Percentiles rank a stretch among this genome's conserved stretches.
Conservation (phyloP, 2,113 vertebrate species). For the Phoenicopterus ruber region DNA sequence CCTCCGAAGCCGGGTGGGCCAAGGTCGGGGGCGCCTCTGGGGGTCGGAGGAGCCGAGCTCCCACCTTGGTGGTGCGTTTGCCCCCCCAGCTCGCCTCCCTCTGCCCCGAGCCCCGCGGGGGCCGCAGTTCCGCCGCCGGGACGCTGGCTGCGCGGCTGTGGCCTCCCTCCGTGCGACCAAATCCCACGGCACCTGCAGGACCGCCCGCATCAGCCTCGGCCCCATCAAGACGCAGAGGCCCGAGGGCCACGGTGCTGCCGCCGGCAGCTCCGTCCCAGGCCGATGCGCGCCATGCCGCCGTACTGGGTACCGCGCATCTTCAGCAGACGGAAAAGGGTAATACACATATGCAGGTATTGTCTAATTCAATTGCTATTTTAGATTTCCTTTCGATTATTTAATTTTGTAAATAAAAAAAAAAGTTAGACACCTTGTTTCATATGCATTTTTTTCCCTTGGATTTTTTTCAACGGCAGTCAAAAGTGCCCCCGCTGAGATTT, state of each 20-base stretch:
- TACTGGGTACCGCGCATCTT: rapidly evolving
- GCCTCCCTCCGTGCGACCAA: no score
- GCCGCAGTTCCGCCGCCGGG: rapidly evolving
- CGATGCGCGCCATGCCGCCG: rapidly evolving
- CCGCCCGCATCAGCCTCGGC: rapidly evolving
- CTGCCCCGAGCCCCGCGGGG: no score
- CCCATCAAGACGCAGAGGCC: rapidly evolving
- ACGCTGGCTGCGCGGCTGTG: rapidly evolving
- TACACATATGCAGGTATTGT: background rate
- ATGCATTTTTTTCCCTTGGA: background rate
- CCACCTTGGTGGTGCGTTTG: rapidly evolving
- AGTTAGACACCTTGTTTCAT: background rate
- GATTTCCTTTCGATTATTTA: background rate
- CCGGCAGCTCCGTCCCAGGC: background rate
- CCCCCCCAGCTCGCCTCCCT: rapidly evolving
- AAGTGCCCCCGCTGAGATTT: rapidly evolving
- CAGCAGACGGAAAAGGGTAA: no score
- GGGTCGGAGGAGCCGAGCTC: background rate
- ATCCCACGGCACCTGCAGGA: no score
- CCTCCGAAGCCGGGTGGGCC: background rate
- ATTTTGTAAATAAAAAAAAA: background rate
- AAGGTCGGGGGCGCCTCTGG: background rate
- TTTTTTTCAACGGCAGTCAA: background rate
- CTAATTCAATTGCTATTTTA: background rate
- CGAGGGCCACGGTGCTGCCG: background rate